These are phyloP conservation scores for Drosophila quadrilineata DNA, from an alignment of 1,140 invertebrate genomes.

Conservation along the genomic window DNA sequence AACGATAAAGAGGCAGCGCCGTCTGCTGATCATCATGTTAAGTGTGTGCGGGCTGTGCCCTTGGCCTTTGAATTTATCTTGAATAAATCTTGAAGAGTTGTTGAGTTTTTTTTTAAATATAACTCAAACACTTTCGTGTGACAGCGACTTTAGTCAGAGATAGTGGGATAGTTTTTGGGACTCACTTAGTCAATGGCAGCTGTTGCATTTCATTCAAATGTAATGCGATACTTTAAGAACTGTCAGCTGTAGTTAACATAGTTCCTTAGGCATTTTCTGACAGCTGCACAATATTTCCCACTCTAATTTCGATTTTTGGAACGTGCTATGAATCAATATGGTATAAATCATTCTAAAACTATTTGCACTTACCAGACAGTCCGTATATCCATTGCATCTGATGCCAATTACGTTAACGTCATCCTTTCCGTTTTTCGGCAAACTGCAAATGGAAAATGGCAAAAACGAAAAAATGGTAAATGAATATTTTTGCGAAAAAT, in stretches of 20 bases:
- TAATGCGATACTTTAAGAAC: constrained; percentile 45
- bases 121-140: constrained; percentile 23
- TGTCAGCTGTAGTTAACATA: constrained; percentile 11
- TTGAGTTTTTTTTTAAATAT: constrained; percentile 1
- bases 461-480: constrained; percentile 8
- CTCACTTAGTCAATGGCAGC: constrained; percentile 32
- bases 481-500: constrained; percentile 3
- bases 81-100: neutral
- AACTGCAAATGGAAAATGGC: constrained; percentile 49
- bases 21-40: too few species aligned
- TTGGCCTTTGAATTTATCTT: constrained; percentile 7
- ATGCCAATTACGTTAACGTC: constrained; percentile 34
- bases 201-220: constrained; percentile 46
- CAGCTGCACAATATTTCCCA: constrained; percentile 19
- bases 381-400: constrained; percentile 13
- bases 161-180: neutral
- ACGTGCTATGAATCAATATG: too few species aligned
- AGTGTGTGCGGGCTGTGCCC: constrained; percentile 10
- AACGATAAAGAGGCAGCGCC: too few species aligned
- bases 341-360: neutral
- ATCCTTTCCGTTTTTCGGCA: constrained; percentile 43
- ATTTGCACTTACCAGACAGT: constrained; percentile 52
- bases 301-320: too few species aligned
- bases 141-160: constrained; percentile 41
- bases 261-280: neutral